phyloP scores from a whole-genome alignment of 2,113 vertebrate genomes.

The Labeo rohita region DNA sequence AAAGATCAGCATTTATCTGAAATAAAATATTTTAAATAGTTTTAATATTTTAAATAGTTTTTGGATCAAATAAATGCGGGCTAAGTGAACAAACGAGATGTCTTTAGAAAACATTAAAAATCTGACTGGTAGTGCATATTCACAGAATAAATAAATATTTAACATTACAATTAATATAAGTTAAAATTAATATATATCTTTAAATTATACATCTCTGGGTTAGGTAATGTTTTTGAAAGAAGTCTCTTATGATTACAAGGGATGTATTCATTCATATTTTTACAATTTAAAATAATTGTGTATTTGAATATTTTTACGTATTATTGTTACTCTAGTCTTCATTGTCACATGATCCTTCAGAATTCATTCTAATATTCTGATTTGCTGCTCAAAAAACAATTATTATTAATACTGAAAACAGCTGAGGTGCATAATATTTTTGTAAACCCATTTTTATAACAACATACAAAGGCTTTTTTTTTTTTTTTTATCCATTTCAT shows the following conservation, averaged over 20 bases:
- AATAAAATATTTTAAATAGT: too few species aligned
- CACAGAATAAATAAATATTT: too few species aligned
- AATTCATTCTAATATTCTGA: not conserved
- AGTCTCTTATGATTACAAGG: not conserved
- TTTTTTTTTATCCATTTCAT: not conserved
- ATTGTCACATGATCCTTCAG: not conserved
- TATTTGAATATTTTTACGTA: not conserved
- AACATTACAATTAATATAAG: too few species aligned
- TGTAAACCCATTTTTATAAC: not conserved
- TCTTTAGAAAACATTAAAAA: too few species aligned
- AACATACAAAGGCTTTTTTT: too few species aligned
- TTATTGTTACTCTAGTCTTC: not conserved
- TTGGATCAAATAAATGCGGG: too few species aligned
- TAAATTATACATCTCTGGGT: too few species aligned
- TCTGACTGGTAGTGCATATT: too few species aligned
- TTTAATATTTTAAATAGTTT: too few species aligned
- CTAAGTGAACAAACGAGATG: too few species aligned
- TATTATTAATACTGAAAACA: not conserved
- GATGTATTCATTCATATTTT: not conserved
- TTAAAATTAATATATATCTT: too few species aligned
- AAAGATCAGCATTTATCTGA: too few species aligned
- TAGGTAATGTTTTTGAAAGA: not conserved
- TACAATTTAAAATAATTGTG: not conserved
- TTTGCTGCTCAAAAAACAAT: not conserved
- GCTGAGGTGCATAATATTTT: not conserved